Evolutionary conservation across 2,113 vertebrate species (phyloP), one percentile per base, ranked within the genome.

Genomic region (Narcine bancroftii): DNA sequence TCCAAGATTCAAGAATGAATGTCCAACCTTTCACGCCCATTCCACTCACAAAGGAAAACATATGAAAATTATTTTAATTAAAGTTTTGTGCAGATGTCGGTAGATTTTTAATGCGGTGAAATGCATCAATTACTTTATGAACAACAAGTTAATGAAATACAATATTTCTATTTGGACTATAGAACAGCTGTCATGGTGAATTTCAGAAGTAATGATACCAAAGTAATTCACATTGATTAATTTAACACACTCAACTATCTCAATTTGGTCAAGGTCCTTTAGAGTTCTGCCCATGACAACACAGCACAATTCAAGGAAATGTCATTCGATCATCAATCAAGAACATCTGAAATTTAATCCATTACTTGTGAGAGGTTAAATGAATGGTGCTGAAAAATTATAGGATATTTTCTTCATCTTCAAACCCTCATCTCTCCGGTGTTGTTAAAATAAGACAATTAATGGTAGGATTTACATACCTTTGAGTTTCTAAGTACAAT

Each of bases 61-160:
- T n/a, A 36, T 36, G 81, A 53, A 60, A 87, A 87, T 87, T 60
- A 63, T 39, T 36, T 63, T 87, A 60, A 87, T 36, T 87, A 21
- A 87, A 56, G 15, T 87, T 60, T n/a, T 60, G 11, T 85, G 33
- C 29, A 19, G 33, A 53, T 85, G 50, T 85, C 26, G 50, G 50
- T 56, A 60, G 50, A 83, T 83, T 83, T n/a, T 87, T 36, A 87
- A 87, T 63, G 15, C 13, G 5, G 77, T 33, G 33, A 60, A n/a
- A 63, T 39, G 53, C 81, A 87, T 87, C 53, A n/a, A 87, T 87
- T 87, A 87, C 60, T 60, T 87, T 87, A 87, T 87, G 60, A 87
- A 36, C 33, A 29, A 60, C 9, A 6, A 15, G n/a, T 1, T 63
- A 87, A 87, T 87, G 53, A 87, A 87, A 87, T 60, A n/a, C 50